A percentile compares a stretch with the other conserved stretches of the same genome.
Conservation (phyloP, 2,113 vertebrate species). For the Phaethon lepturus region DNA sequence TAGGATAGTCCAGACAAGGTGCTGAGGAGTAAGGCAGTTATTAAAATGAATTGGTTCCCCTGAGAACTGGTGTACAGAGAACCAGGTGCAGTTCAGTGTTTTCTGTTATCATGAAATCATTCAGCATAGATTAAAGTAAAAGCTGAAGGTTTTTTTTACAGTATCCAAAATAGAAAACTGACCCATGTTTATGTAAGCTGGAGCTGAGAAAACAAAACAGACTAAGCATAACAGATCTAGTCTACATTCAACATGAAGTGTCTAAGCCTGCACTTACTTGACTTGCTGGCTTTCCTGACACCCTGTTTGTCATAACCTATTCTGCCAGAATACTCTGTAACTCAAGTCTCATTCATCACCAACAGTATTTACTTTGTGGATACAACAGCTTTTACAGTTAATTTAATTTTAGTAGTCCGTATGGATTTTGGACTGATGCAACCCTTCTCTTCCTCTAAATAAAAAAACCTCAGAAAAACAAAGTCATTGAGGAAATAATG, state of each 20-base stretch:
- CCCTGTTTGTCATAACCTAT: background rate
- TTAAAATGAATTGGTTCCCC: background rate
- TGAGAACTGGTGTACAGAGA: background rate
- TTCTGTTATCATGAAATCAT: background rate
- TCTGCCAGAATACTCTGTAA: background rate
- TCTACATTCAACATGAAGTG: background rate
- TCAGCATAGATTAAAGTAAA: background rate
- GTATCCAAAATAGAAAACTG: background rate
- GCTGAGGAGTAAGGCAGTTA: background rate
- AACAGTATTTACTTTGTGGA: background rate
- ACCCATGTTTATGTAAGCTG: fast-evolving
- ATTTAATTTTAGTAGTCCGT: background rate
- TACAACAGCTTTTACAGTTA: background rate
- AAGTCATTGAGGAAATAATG: background rate
- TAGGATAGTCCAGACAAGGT: background rate
- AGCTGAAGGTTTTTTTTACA: background rate
- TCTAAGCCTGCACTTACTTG: background rate
- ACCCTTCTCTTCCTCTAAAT: background rate
- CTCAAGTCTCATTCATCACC: background rate
- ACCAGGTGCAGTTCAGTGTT: background rate
- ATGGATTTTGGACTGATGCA: background rate
- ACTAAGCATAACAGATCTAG: background rate
- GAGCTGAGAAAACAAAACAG: background rate
- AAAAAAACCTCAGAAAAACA: background rate
- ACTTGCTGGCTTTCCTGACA: background rate